These are phyloP conservation scores for Xiphorhynchus erythropygius DNA, from an alignment of 2,797 vertebrate genomes.

Conservation along the genomic window DNA sequence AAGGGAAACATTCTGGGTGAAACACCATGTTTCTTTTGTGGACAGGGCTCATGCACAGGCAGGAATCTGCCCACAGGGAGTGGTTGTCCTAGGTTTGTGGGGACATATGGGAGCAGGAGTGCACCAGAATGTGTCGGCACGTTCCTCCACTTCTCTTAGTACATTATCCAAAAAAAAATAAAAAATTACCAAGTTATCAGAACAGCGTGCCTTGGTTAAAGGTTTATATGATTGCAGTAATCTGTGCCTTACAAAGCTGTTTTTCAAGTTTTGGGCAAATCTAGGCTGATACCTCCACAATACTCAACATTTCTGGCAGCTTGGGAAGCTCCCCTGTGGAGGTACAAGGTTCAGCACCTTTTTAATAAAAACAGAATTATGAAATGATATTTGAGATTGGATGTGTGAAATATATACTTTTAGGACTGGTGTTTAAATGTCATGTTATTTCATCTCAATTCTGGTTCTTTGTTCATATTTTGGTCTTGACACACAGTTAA, in stretches of 20 bases:
- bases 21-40: not conserved
- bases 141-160: not conserved
- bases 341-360: not conserved
- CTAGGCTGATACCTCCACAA: not conserved
- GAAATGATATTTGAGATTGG: not conserved
- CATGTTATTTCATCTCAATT: not conserved
- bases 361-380: not conserved
- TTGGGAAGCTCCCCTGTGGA: not conserved
- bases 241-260: not conserved
- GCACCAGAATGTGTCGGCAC: fast-evolving
- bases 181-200: not conserved
- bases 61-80: not conserved
- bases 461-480: not conserved
- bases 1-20: not conserved
- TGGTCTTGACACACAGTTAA: not conserved
- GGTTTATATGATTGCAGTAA: not conserved
- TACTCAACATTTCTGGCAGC: not conserved
- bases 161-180: not conserved
- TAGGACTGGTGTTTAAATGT: not conserved
- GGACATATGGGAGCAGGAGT: not conserved
- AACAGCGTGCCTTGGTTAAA: not conserved
- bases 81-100: not conserved
- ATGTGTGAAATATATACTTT: not conserved
- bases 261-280: not conserved
- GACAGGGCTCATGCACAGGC: not conserved